Evolutionary conservation across 2,888 invertebrate species (phyloP), one percentile per base, ranked within the genome.

Genomic region (Mesorhabditis belari): DNA sequence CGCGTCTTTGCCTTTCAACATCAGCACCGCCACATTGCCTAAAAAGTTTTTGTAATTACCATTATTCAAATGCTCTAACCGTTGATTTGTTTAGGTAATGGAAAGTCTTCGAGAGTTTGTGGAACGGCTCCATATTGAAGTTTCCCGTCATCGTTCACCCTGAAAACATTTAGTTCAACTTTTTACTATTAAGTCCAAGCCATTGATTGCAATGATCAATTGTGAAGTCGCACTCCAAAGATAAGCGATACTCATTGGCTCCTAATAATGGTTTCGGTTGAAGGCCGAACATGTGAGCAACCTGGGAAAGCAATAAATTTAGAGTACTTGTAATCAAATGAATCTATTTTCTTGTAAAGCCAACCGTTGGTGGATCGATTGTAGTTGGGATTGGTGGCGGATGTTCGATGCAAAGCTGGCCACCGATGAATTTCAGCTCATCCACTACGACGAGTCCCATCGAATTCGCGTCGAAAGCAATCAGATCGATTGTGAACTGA

Each of bases 201-300:
- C 79, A 79, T 54, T 79, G 79, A 62, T 65, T 71, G 63, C 79
- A 79, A 60, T 73, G 69, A 58, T 78, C 78, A n/a, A 62, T 63
- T 5, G 74, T 73, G 61, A 79, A 79, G 35, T 77, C 73, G 55
- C 79, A 79, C 44, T 73, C 65, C 0, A 77, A 63, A 6, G 65
- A 60, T 17, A 68, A 57, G 4, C 70, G 65, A 55, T 71, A 75
- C 9, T 65, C 63, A 12, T 63, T 67, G 23, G 63, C 62, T 4
- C 65, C 62, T 12, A 64, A 49, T 24, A 65, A 64, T 21, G 74
- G 67, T 50, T 74, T 71, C 5, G 69, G 66, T 58, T 74, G 76
- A 0, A 71, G 60, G 5, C 68, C 68, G 55, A 73, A 73, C 1
- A 67, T 52, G 24, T 65, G 63, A 19, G 65, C 63, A 12, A 73